phyloP scores from a whole-genome alignment of 2,113 vertebrate genomes.

The Bungarus multicinctus region DNA sequence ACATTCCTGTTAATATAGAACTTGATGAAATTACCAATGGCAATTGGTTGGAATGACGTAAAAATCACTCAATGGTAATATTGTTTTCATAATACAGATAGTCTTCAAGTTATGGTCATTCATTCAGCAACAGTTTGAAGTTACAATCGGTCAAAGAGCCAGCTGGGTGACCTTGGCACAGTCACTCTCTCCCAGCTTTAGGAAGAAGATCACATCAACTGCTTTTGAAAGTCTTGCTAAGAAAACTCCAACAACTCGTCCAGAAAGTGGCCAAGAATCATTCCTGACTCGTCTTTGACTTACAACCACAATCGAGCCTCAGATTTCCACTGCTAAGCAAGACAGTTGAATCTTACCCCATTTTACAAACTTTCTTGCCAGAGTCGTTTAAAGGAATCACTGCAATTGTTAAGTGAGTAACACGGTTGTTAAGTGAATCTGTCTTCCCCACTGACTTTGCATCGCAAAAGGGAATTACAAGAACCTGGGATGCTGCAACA shows the following conservation, averaged over 20 bases:
- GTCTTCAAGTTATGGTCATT: background rate
- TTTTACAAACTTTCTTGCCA: too few relatives aligned
- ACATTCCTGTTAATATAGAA: background rate
- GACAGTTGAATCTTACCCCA: too few relatives aligned
- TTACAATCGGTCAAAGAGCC: background rate
- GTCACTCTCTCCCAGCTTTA: background rate
- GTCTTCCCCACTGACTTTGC: too few relatives aligned
- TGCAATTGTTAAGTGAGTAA: too few relatives aligned
- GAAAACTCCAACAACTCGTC: background rate
- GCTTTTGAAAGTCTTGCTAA: background rate
- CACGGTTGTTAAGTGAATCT: too few relatives aligned
- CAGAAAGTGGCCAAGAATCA: background rate
- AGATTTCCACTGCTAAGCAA: too few relatives aligned
- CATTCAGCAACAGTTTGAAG: background rate
- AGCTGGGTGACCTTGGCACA: background rate
- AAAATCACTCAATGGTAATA: background rate
- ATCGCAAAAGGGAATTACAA: too few relatives aligned
- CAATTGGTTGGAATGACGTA: background rate
- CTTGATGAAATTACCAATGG: background rate
- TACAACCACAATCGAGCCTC: too few relatives aligned
- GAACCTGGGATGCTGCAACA: too few relatives aligned
- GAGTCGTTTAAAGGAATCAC: too few relatives aligned
- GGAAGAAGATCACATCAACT: background rate
- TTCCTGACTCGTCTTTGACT: background rate
- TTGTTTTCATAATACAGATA: background rate